A percentile compares a stretch with the other conserved stretches of the same genome.
Conservation (phyloP, 2,797 vertebrate genomes). For the Anguilla megastoma region DNA sequence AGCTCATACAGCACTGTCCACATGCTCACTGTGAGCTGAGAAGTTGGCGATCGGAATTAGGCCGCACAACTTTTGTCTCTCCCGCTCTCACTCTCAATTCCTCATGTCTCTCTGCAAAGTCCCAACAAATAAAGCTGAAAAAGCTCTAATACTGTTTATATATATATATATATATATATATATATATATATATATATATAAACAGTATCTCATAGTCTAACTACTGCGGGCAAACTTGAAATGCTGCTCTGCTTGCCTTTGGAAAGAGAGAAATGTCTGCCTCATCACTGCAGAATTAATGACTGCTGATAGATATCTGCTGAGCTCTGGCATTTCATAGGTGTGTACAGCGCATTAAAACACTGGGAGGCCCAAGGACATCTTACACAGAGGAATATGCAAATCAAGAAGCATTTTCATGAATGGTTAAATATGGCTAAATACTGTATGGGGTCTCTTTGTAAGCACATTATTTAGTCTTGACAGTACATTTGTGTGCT, state of each 20-base stretch:
- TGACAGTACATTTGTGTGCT: background rate
- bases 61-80: no score
- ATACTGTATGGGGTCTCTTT: background rate
- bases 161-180: no score
- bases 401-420: slow-evolving; percentile 20
- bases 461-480: slow-evolving; percentile 30
- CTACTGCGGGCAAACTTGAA: background rate
- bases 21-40: no score
- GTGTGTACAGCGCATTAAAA: slow-evolving; percentile 25
- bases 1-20: no score
- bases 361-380: slow-evolving; percentile 29
- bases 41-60: no score
- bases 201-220: slow-evolving; percentile 16
- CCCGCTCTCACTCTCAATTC: no score
- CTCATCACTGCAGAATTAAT: slow-evolving; percentile 27
- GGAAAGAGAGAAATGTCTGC: slow-evolving; percentile 19
- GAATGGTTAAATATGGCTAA: slow-evolving; percentile 22
- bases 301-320: slow-evolving; percentile 38
- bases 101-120: no score
- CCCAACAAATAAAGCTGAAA: no score
- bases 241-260: slow-evolving; percentile 1
- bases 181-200: no score
- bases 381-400: slow-evolving; percentile 17
- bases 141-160: no score
- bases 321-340: slow-evolving; percentile 26